These are phyloP conservation scores for Meta bourneti DNA, from an alignment of 2,888 invertebrate species.

Conservation along the genomic window DNA sequence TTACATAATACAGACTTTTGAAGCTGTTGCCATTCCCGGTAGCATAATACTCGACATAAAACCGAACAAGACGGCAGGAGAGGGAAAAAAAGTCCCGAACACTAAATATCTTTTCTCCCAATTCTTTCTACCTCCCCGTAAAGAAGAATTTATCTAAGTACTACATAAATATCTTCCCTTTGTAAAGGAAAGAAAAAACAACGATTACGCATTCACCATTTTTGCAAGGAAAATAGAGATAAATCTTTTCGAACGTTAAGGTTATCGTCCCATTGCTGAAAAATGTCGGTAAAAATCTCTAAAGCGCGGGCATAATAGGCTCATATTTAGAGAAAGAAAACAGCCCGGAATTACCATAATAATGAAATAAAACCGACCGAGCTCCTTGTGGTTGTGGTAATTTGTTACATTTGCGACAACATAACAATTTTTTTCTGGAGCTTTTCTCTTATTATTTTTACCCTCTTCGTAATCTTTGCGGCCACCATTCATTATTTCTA, in stretches of 20 bases:
- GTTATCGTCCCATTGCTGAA: slow-evolving; percentile 46
- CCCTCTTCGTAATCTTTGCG: background rate
- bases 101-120: slow-evolving; percentile 32
- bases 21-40: slow-evolving; percentile 10
- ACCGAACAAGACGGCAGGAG: background rate
- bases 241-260: slow-evolving; percentile 56
- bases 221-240: slow-evolving; percentile 40
- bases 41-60: slow-evolving; percentile 10
- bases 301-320: slow-evolving; percentile 36
- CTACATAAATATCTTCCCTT: slow-evolving; percentile 40
- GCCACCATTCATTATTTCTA: background rate
- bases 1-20: slow-evolving; percentile 27
- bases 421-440: slow-evolving; percentile 19
- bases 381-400: slow-evolving; percentile 11
- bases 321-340: slow-evolving; percentile 51
- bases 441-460: slow-evolving; percentile 23
- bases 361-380: slow-evolving; percentile 61
- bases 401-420: slow-evolving; percentile 64
- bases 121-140: background rate
- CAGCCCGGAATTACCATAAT: slow-evolving; percentile 69
- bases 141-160: slow-evolving; percentile 46
- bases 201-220: slow-evolving; percentile 36
- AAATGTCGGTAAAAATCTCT: slow-evolving; percentile 36
- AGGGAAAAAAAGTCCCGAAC: background rate
- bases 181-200: slow-evolving; percentile 2